These are phyloP conservation scores for Anastatus disparis DNA, from an alignment of 1,140 invertebrate species.

Conservation along the genomic window DNA sequence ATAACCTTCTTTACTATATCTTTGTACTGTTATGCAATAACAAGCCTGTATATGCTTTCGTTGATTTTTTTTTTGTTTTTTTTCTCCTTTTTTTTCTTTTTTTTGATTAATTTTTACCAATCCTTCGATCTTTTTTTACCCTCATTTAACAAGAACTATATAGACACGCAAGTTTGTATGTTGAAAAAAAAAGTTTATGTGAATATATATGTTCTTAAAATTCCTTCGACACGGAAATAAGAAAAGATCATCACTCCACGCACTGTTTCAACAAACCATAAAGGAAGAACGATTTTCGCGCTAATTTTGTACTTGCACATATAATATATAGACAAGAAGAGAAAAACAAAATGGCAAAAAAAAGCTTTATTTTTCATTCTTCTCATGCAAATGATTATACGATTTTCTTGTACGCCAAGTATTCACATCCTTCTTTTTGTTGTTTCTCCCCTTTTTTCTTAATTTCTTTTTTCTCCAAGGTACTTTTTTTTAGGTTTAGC, in stretches of 20 bases:
- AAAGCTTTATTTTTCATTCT: not conserved
- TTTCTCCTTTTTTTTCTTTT: not conserved
- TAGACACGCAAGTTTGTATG: too few species aligned
- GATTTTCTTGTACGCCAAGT: not conserved
- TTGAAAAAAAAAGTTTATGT: too few species aligned
- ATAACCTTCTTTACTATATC: not conserved
- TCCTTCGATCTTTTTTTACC: not conserved
- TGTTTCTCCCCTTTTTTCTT: not conserved
- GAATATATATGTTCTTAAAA: too few species aligned
- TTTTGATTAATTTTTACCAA: conserved; percentile 1
- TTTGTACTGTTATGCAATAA: conserved; percentile 29
- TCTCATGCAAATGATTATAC: conserved; percentile 16
- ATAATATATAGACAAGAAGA: not conserved
- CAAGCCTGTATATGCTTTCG: too few species aligned
- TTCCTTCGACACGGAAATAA: not conserved
- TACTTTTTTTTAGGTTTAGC: too few species aligned
- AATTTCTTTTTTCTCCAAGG: not conserved
- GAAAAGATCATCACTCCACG: not conserved
- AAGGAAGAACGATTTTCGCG: not conserved
- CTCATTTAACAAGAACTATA: too few species aligned
- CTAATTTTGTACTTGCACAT: not conserved
- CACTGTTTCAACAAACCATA: not conserved
- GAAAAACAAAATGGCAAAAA: not conserved
- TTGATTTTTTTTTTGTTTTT: too few species aligned
- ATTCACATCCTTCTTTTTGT: too few species aligned